phyloP scores from a whole-genome alignment of 2,888 invertebrate genomes.

The Carcina quercana region DNA sequence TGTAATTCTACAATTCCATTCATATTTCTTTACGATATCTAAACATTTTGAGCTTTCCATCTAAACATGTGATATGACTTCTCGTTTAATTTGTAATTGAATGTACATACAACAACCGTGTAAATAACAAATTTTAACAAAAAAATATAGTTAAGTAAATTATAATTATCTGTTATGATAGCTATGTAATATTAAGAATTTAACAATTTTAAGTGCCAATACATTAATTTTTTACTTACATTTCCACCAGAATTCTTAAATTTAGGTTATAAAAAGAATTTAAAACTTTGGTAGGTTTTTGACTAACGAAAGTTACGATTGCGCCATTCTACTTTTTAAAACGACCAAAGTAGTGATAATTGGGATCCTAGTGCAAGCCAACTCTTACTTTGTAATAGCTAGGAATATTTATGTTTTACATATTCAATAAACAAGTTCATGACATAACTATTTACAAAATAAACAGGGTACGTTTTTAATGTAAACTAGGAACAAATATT shows the following conservation, averaged over 20 bases:
- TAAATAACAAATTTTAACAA: conserved; percentile 56
- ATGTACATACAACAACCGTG: conserved; percentile 45
- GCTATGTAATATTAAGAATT: conserved; percentile 10
- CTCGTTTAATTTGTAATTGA: conserved; percentile 24
- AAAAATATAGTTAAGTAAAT: conserved; percentile 14
- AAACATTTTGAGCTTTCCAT: conserved; percentile 45
- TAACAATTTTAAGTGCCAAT: conserved; percentile 21
- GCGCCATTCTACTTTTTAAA: background rate
- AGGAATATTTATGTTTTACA: too few species aligned
- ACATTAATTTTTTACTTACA: conserved; percentile 13
- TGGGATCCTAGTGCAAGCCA: conserved; percentile 6
- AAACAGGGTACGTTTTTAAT: conserved; percentile 29
- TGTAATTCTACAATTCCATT: conserved; percentile 27
- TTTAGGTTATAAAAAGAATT: conserved; percentile 16
- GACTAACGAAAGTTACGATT: conserved; percentile 14
- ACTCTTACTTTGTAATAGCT: too few species aligned
- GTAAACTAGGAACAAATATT: conserved; percentile 44
- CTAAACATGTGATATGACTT: conserved; percentile 56
- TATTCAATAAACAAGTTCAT: conserved; percentile 24
- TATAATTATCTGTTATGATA: conserved; percentile 29
- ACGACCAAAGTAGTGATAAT: too few species aligned
- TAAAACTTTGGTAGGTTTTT: conserved; percentile 23
- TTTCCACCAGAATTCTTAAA: conserved; percentile 13
- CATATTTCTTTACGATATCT: conserved; percentile 33
- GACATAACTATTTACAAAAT: conserved; percentile 17